Evolutionary conservation across 2,113 vertebrate species (phyloP).

Genomic region (Cariama cristata): DNA sequence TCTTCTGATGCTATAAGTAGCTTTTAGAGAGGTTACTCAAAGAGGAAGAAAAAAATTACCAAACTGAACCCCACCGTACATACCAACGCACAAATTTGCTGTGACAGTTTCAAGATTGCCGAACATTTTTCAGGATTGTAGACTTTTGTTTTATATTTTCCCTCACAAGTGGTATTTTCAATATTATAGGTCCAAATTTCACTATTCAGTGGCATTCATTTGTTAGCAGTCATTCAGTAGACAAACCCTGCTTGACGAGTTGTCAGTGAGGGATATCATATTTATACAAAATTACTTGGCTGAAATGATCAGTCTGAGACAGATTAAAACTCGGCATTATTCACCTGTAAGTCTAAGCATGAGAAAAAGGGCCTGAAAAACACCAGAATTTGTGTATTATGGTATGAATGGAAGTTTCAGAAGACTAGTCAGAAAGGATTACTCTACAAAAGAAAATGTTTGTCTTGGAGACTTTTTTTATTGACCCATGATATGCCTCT

Average conservation of each 20-base stretch:
- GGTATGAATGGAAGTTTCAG: not conserved
- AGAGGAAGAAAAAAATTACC: not conserved
- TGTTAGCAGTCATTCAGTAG: not conserved
- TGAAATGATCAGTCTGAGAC: not conserved
- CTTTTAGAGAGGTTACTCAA: not conserved
- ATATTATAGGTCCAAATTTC: not conserved
- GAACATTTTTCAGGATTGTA: not conserved
- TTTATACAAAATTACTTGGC: not conserved
- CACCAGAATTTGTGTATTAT: not conserved
- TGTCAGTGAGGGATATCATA: not conserved
- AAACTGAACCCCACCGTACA: not conserved
- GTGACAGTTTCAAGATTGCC: not conserved
- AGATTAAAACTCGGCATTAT: not conserved
- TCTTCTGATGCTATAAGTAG: not conserved
- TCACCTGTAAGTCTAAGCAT: not conserved
- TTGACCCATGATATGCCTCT: slow-evolving; percentile 30
- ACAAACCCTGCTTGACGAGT: not conserved
- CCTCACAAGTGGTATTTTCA: not conserved
- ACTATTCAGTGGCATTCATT: not conserved
- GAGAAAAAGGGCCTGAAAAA: not conserved
- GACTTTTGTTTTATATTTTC: not conserved
- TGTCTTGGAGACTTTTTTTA: slow-evolving; percentile 40
- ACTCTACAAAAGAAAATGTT: slow-evolving; percentile 11
- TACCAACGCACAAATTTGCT: not conserved
- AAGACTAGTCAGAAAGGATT: not conserved